Conservation (phyloP, 2,888 invertebrate species). For the Deilephila porcellus region DNA sequence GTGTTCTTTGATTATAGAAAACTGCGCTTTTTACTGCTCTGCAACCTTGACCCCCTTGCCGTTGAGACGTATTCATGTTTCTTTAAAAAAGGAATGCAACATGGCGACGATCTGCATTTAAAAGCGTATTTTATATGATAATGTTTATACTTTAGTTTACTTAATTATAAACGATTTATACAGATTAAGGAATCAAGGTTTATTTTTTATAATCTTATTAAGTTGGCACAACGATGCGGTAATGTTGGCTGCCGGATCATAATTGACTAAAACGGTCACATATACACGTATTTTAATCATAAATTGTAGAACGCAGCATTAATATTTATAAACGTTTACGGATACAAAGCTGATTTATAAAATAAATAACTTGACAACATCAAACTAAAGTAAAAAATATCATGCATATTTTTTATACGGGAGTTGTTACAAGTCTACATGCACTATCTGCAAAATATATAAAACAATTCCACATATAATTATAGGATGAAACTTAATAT, state of each 20-base stretch:
- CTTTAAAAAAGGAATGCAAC: too few relatives aligned
- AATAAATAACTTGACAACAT: not conserved
- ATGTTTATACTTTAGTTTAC: not conserved
- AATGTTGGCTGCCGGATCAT: not conserved
- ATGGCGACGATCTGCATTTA: too few relatives aligned
- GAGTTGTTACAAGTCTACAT: too few relatives aligned
- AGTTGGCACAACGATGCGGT: not conserved
- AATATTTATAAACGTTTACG: slow-evolving; percentile 4
- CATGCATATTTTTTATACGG: too few relatives aligned
- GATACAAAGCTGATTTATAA: not conserved
- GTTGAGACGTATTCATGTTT: too few relatives aligned
- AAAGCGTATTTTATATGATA: too few relatives aligned
- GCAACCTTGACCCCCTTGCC: too few relatives aligned
- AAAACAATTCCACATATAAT: not conserved
- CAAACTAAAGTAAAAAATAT: too few relatives aligned
- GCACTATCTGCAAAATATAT: too few relatives aligned
- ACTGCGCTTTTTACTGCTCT: too few relatives aligned
- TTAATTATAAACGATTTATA: not conserved
- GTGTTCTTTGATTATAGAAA: too few relatives aligned
- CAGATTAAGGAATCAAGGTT: not conserved
- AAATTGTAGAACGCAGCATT: not conserved
- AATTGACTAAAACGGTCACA: slow-evolving; percentile 15
- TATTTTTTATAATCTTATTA: not conserved
- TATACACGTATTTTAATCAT: slow-evolving; percentile 1
- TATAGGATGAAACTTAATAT: not conserved